phyloP scores from a whole-genome alignment of 2,113 vertebrate species.

The Nothoprocta perdicaria region DNA sequence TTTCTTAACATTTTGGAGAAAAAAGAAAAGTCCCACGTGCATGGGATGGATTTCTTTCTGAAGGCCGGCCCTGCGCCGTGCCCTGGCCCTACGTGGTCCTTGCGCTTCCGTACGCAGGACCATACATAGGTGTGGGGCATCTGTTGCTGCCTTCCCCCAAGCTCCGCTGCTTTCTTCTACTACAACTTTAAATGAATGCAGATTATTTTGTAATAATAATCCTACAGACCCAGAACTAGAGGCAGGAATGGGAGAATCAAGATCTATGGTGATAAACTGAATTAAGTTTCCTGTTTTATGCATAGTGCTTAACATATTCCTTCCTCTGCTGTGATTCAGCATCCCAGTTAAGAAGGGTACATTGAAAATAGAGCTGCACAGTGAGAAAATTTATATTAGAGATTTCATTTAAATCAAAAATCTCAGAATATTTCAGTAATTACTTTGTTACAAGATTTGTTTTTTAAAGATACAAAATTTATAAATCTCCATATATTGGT shows the following conservation, averaged over 20 bases:
- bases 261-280: not conserved
- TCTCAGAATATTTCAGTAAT: not conserved
- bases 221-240: not conserved
- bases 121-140: not conserved
- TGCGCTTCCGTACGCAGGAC: not conserved
- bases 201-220: constrained; percentile 16
- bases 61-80: not conserved
- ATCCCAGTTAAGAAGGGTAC: not conserved
- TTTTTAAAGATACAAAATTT: not conserved
- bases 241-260: not conserved
- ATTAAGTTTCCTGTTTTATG: constrained; percentile 9
- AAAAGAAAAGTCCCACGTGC: not conserved
- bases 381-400: not conserved
- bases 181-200: constrained; percentile 16
- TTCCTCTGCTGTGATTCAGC: constrained; percentile 1
- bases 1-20: not conserved
- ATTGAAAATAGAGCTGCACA: not conserved
- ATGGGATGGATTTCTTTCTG: not conserved
- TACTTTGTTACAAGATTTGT: not conserved
- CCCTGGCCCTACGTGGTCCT: not conserved
- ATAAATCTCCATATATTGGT: not conserved
- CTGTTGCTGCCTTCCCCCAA: not conserved
- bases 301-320: not conserved
- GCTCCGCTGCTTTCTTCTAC: constrained; percentile 27
- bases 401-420: not conserved